A percentile compares a stretch with the other conserved stretches of the same genome.
phyloP scores from a whole-genome alignment of 2,888 invertebrate genomes.

The Tenodera sinensis region DNA sequence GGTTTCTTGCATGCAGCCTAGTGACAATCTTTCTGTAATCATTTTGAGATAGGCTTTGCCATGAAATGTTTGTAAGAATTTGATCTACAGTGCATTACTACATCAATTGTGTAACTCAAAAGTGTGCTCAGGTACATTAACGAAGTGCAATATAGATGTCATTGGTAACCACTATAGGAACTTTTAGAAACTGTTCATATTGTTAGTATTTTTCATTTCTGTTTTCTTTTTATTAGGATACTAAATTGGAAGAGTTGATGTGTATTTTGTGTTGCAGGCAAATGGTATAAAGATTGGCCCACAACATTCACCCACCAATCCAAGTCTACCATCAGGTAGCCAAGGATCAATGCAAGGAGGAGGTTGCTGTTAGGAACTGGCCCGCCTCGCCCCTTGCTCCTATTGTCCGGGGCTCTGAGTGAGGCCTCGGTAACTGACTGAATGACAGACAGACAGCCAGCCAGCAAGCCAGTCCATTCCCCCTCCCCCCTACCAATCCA shows the following conservation, averaged over 20 bases:
- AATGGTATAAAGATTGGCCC: conserved; percentile 99
- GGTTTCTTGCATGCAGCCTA: no score
- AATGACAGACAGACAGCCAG: neutral
- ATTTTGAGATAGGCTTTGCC: no score
- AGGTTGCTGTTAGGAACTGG: conserved; percentile 78
- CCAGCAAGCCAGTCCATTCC: neutral
- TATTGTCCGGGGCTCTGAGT: conserved; percentile 25
- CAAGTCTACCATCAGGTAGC: conserved; percentile 73
- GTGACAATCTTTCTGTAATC: no score
- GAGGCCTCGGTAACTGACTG: conserved; percentile 19
- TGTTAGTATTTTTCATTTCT: no score
- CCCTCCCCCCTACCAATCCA: neutral
- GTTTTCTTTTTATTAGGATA: no score
- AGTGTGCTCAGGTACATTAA: no score
- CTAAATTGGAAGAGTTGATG: neutral
- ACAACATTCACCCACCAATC: conserved; percentile 91
- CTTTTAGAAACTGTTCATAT: no score
- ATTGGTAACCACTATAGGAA: no score
- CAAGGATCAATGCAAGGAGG: conserved; percentile 75
- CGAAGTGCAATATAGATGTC: no score
- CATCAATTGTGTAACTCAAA: no score
- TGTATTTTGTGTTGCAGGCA: conserved; percentile 62
- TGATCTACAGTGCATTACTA: no score
- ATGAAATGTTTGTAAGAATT: no score
- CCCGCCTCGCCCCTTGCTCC: conserved; percentile 34